These are phyloP conservation scores for Mormyrops attenuatus DNA, from an alignment of 2,797 vertebrate species.

Conservation along the genomic window DNA sequence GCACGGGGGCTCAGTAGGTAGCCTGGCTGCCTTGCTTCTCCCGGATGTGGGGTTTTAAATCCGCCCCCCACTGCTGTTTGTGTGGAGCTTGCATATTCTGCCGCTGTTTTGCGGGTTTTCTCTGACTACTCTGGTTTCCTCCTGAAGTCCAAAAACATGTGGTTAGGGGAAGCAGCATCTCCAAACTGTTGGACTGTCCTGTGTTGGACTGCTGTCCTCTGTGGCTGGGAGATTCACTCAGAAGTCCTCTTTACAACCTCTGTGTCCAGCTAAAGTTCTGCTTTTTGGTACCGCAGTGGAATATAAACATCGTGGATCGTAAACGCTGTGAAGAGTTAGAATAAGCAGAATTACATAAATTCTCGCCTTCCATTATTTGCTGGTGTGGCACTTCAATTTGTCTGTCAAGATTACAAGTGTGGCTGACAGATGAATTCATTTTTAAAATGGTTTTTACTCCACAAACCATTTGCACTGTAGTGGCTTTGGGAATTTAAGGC, in stretches of 20 bases:
- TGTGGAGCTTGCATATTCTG: neutral
- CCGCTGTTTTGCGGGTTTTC: neutral
- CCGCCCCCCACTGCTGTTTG: neutral
- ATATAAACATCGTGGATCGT: neutral
- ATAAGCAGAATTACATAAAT: neutral
- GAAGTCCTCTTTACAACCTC: neutral
- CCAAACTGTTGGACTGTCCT: neutral
- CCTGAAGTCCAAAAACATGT: neutral
- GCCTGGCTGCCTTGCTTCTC: neutral
- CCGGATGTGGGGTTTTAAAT: neutral
- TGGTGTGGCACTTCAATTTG: neutral
- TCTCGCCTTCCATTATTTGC: neutral
- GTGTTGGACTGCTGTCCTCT: neutral
- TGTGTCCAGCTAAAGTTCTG: neutral
- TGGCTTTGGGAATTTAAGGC: neutral
- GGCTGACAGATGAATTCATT: neutral
- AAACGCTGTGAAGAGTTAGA: neutral
- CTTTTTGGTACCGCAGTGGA: neutral
- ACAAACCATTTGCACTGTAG: neutral
- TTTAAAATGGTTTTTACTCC: neutral
- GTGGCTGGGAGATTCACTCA: neutral
- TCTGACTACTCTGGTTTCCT: neutral
- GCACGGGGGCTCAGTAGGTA: neutral
- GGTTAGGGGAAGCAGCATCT: neutral
- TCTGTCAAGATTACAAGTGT: neutral